A percentile compares a stretch with the other conserved stretches of the same genome.
Conservation (phyloP, 1,140 invertebrate genomes). For the Triops longicaudatus region DNA sequence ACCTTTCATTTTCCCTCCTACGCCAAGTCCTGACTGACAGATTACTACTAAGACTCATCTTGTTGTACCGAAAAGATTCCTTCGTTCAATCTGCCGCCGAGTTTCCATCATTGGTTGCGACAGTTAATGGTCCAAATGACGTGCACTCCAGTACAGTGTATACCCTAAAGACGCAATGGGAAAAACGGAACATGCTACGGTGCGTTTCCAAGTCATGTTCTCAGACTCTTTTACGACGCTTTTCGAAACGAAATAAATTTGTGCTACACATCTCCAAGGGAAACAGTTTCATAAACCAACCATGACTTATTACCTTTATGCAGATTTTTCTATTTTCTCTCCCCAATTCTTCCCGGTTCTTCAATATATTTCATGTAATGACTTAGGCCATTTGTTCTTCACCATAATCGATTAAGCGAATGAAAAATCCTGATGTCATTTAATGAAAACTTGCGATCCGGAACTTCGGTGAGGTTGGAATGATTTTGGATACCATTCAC, state of each 20-base stretch:
- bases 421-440: too few relatives aligned
- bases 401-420: too few relatives aligned
- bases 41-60: not conserved
- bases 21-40: not conserved
- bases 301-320: not conserved
- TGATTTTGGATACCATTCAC: not conserved
- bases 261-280: not conserved
- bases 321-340: not conserved
- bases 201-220: conserved; percentile 6
- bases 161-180: not conserved
- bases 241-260: not conserved
- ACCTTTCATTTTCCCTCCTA: not conserved
- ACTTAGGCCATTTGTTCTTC: not conserved
- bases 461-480: too few relatives aligned
- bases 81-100: not conserved
- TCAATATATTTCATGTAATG: not conserved
- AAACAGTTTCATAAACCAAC: not conserved
- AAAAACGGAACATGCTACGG: not conserved
- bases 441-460: too few relatives aligned
- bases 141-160: not conserved
- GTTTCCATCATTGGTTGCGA: not conserved
- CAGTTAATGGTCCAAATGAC: not conserved
- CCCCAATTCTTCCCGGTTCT: not conserved
- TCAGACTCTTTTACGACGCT: not conserved
- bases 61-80: not conserved